Evolutionary conservation across 1,140 invertebrate species (phyloP).

Genomic region (Rhopalosiphum padi): DNA sequence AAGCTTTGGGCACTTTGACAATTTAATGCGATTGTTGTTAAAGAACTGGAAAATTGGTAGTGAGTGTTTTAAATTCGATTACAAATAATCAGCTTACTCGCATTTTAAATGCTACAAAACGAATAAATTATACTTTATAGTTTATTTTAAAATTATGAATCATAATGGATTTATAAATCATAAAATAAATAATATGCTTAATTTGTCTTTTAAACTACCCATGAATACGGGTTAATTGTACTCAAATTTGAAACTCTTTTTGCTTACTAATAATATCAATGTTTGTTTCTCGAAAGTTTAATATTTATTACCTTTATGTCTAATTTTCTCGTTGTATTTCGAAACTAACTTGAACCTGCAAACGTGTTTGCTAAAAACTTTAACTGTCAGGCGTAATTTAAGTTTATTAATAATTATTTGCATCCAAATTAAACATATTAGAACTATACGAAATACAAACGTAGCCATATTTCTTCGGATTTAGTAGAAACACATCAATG

Average conservation of each 20-base stretch:
- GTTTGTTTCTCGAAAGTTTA: conserved; percentile 9
- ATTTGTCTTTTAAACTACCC: background rate
- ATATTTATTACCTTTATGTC: conserved; percentile 2
- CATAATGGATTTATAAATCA: background rate
- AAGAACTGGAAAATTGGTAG: background rate
- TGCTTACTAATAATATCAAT: background rate
- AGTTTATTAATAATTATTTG: background rate
- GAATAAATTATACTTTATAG: background rate
- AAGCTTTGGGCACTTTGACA: background rate
- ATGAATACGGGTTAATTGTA: background rate
- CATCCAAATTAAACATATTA: background rate
- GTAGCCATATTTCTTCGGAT: background rate
- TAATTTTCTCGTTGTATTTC: background rate
- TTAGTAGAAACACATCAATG: background rate
- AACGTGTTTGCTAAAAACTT: background rate
- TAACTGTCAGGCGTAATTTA: background rate
- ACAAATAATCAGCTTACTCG: background rate
- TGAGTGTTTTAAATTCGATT: background rate
- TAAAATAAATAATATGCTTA: background rate
- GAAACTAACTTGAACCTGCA: background rate
- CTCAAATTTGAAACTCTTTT: background rate
- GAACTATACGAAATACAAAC: background rate
- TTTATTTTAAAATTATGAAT: conserved; percentile 4
- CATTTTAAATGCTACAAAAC: background rate
- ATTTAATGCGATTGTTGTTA: background rate